phyloP scores from a whole-genome alignment of 2,113 vertebrate species.

The Lophochroa leadbeateri region DNA sequence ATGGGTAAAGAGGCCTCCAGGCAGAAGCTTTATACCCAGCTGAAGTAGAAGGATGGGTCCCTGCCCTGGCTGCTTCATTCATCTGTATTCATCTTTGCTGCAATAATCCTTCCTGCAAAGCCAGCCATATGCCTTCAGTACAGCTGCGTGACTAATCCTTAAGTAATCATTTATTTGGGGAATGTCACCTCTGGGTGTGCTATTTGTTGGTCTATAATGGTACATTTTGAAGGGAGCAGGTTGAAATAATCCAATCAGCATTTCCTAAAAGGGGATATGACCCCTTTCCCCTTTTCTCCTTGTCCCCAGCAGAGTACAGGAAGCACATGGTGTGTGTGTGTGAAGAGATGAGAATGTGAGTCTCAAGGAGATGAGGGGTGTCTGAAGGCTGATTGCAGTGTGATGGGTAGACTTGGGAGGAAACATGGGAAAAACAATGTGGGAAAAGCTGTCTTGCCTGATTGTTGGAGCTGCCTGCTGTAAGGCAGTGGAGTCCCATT shows the following conservation, averaged over 20 bases:
- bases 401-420: not conserved
- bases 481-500: not conserved
- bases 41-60: not conserved
- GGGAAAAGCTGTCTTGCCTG: not conserved
- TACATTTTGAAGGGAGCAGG: not conserved
- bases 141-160: conserved; percentile 54
- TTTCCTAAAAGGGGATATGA: not conserved
- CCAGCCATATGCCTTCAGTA: not conserved
- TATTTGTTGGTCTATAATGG: not conserved
- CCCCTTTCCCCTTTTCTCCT: not conserved
- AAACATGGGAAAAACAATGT: not conserved
- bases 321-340: not conserved
- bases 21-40: not conserved
- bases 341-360: not conserved
- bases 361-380: not conserved
- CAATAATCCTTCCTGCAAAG: conserved; percentile 28
- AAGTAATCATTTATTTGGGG: conserved; percentile 55
- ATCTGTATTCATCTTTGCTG: conserved; percentile 35
- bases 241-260: conserved; percentile 14
- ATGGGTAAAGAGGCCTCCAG: not conserved
- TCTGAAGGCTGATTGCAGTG: not conserved
- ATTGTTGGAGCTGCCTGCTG: not conserved
- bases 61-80: not conserved
- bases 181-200: conserved; percentile 46
- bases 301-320: not conserved